phyloP scores from a whole-genome alignment of 2,888 invertebrate species.

The Zygaena filipendulae region DNA sequence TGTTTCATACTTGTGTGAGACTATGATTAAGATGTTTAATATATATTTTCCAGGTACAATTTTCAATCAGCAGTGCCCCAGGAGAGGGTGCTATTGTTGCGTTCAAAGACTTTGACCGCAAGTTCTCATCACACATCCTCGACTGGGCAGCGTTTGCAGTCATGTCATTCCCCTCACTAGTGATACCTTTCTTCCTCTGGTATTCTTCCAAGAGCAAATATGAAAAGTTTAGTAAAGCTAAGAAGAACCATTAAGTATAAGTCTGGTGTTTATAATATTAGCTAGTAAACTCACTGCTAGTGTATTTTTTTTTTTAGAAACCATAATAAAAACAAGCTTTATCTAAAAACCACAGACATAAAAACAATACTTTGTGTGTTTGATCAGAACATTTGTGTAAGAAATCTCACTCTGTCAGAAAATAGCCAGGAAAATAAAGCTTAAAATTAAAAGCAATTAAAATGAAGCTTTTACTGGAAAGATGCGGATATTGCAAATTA shows the following conservation, averaged over 20 bases:
- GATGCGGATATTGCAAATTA: too few species aligned
- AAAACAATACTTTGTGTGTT: too few species aligned
- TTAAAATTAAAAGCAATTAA: too few species aligned
- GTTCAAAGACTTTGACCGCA: conserved; percentile 92
- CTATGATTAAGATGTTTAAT: too few species aligned
- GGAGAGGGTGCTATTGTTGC: conserved; percentile 96
- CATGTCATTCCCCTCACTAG: conserved; percentile 94
- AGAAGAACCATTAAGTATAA: conserved; percentile 74
- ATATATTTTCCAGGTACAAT: conserved; percentile 70
- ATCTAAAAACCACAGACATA: too few species aligned
- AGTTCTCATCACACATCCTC: conserved; percentile 96
- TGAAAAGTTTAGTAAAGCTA: conserved; percentile 80
- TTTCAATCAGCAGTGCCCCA: conserved; percentile 85
- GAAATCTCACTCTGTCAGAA: too few species aligned
- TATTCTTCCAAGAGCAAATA: conserved; percentile 95
- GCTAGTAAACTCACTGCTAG: conserved; percentile 26
- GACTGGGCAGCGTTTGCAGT: conserved; percentile 98
- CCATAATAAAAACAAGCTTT: too few species aligned
- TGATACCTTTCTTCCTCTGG: conserved; percentile 95
- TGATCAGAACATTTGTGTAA: too few species aligned
- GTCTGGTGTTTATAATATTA: too few species aligned
- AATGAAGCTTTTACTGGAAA: too few species aligned
- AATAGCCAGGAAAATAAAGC: too few species aligned
- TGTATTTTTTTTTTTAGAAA: conserved; percentile 28
- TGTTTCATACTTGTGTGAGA: too few species aligned